phyloP scores from a whole-genome alignment of 2,113 vertebrate species.

The Ciconia boyciana region DNA sequence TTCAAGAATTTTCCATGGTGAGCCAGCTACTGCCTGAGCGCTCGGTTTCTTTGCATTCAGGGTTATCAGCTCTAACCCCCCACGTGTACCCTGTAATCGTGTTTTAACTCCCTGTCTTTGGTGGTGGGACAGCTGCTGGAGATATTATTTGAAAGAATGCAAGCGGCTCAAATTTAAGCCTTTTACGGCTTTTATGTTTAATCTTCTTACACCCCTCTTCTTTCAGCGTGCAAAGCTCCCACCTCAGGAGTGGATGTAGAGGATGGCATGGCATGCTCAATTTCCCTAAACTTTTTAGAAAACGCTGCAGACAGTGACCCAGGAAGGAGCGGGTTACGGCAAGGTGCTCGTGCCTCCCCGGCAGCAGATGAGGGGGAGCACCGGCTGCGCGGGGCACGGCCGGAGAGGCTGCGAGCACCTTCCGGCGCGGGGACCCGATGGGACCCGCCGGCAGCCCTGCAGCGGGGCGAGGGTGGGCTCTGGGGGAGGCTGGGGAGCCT shows the following conservation, averaged over 20 bases:
- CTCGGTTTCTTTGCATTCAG: background rate
- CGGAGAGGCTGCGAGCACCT: background rate
- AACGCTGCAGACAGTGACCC: fast-evolving
- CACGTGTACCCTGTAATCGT: background rate
- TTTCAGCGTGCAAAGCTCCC: background rate
- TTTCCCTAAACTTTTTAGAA: background rate
- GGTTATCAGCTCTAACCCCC: background rate
- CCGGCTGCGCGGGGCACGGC: background rate
- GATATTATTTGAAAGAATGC: background rate
- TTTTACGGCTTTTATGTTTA: background rate
- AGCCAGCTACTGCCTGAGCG: background rate
- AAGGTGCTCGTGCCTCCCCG: too few relatives aligned
- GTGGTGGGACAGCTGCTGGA: background rate
- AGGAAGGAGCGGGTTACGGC: fast-evolving
- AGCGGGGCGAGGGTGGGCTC: background rate
- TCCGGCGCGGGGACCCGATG: background rate
- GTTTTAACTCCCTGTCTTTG: background rate
- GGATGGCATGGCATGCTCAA: background rate
- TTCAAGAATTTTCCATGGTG: background rate
- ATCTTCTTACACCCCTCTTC: background rate
- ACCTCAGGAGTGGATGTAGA: fast-evolving
- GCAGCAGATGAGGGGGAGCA: background rate
- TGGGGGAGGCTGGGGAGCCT: background rate
- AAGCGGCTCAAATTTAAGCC: background rate
- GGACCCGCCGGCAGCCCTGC: background rate